Evolutionary conservation across 1,140 invertebrate species (phyloP), one percentile per base, ranked within the genome.

Genomic region (Drosophila persimilis): DNA sequence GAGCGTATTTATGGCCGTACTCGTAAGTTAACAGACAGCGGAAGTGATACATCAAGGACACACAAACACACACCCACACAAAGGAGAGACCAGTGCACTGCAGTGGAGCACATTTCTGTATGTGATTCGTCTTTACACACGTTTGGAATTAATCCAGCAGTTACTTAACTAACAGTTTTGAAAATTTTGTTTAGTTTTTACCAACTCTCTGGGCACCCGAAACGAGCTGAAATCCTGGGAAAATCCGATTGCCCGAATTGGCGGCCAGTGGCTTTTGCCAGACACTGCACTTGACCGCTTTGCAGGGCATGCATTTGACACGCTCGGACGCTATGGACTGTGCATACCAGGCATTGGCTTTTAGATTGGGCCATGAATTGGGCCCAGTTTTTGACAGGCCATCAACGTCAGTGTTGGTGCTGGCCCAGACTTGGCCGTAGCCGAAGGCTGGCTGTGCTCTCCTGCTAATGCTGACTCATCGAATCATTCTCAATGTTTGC

Each of bases 1-100:
- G 54, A 69, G 77, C 83, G 81, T 88, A 88, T 86, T 88, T 88
- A 86, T 86, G 77, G 74, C 74, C 35, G 63, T 45, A 69, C 66
- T 70, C 66, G 66, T 83, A 86, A 86, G 74, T 86, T 86, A 86
- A 83, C 83, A 86, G 83, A 86, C 83, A 88, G 58, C 78, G 83
- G 83, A 86, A 86, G 83, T 88, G 83, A 88, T 86, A 86, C 83
- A 86, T 86, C 83, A 86, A 86, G 83, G 78, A 86, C 81, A 86
- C 70, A 58, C 64, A 55, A 50, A 26, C 41, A 43, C 44, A 51
- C 13, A 17, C 39, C 50, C 57, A 50, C 24, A 35, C 35, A 47
- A 7, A 5, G 35, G 35, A 39, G 35, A 13, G 35, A 39, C 11
- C 31, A 39, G 35, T 4, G 3, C 11, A 39, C 2, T 20, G 20